A percentile compares a stretch with the other conserved stretches of the same genome.
Evolutionary conservation across 1,140 invertebrate genomes (phyloP).

Genomic region (Laupala kohalensis): DNA sequence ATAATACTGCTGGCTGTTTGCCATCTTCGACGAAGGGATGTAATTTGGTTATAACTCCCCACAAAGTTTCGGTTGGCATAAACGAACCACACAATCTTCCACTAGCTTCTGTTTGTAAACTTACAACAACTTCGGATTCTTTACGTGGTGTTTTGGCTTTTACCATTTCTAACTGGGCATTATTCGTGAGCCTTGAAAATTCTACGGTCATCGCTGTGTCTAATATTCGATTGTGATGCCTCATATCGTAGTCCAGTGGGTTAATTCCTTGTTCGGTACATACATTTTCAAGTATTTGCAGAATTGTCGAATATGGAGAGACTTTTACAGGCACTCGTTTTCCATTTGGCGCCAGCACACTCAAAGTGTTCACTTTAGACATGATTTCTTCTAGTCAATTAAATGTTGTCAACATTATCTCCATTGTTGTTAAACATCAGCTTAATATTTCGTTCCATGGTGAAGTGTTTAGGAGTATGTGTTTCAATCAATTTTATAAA

Average conservation of each 20-base stretch:
- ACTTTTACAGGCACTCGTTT: not conserved
- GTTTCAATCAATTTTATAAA: too few relatives aligned
- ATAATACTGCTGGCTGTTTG: not conserved
- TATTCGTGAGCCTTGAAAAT: conserved; percentile 68
- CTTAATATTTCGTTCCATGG: too few relatives aligned
- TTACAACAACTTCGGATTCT: conserved; percentile 49
- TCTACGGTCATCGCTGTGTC: conserved; percentile 56
- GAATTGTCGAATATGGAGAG: not conserved
- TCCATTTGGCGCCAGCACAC: not conserved
- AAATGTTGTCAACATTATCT: too few relatives aligned
- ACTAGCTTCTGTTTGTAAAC: conserved; percentile 58
- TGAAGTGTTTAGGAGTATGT: too few relatives aligned
- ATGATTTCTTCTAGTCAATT: too few relatives aligned
- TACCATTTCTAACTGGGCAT: conserved; percentile 64
- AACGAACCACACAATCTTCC: conserved; percentile 45
- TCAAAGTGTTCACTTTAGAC: not conserved
- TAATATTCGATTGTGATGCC: conserved; percentile 57
- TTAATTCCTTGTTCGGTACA: not conserved
- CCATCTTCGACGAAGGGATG: not conserved
- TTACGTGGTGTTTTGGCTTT: conserved; percentile 41
- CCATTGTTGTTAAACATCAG: too few relatives aligned
- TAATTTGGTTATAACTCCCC: not conserved
- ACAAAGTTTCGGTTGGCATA: conserved; percentile 26
- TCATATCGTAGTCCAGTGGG: conserved; percentile 16
- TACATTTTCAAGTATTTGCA: not conserved